Evolutionary conservation across 2,888 invertebrate genomes (phyloP).

Genomic region (Leptinotarsa juncta): DNA sequence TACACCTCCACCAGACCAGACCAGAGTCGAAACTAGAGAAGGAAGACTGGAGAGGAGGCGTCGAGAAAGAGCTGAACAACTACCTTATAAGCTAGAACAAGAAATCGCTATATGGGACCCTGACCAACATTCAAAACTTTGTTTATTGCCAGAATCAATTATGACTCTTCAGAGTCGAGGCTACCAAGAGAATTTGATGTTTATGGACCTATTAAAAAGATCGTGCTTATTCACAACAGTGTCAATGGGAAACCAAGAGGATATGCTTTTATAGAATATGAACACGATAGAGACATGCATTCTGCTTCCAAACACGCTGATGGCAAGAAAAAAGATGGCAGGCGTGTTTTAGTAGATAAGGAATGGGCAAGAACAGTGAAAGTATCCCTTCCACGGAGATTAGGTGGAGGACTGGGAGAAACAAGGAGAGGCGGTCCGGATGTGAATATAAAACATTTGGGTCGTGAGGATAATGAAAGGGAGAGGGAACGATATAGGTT

Average conservation of each 20-base stretch:
- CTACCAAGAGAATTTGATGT: conserved; percentile 97
- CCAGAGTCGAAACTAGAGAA: conserved; percentile 93
- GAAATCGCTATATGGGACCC: conserved; percentile 99
- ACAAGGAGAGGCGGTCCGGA: conserved; percentile 96
- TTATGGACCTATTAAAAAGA: conserved; percentile 98
- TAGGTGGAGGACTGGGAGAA: conserved; percentile 98
- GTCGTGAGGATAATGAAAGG: conserved; percentile 91
- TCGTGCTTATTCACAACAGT: conserved; percentile 88
- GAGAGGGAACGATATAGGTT: conserved; percentile 82
- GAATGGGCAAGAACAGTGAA: conserved; percentile 98
- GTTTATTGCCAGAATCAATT: conserved; percentile 97
- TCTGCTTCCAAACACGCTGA: conserved; percentile 99
- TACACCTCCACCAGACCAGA: conserved; percentile 79
- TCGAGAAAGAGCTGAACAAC: conserved; percentile 94
- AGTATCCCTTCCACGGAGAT: conserved; percentile 96
- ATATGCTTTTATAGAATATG: conserved; percentile 99
- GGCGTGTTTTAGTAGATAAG: conserved; percentile 97
- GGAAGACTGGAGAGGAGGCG: conserved; percentile 90
- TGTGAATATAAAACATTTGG: conserved; percentile 96
- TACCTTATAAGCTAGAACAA: conserved; percentile 97
- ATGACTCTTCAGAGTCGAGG: conserved; percentile 98
- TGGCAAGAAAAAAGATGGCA: conserved; percentile 99
- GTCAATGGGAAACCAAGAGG: conserved; percentile 94
- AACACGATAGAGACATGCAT: conserved; percentile 99
- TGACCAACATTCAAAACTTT: conserved; percentile 90